Conservation (phyloP, 2,888 invertebrate species). For the Galerucella nymphaeae region DNA sequence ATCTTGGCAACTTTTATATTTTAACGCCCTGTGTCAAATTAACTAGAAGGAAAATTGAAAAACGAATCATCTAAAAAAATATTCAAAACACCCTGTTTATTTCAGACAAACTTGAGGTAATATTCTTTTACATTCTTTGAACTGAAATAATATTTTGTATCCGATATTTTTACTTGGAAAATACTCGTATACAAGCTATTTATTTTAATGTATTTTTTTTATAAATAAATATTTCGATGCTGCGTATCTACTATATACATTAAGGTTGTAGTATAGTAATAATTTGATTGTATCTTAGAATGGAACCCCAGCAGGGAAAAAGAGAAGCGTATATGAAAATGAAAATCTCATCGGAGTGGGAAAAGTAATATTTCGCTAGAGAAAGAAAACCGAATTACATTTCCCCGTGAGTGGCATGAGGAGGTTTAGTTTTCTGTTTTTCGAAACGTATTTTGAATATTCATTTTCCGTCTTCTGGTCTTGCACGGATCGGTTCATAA, state of each 20-base stretch:
- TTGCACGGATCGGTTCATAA: slow-evolving; percentile 6
- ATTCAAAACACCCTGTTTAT: no score
- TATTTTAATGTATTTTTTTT: slow-evolving; percentile 6
- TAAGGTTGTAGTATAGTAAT: slow-evolving; percentile 14
- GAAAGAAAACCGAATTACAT: slow-evolving; percentile 27
- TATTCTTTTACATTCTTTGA: background rate
- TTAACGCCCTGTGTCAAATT: no score
- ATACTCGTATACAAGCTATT: background rate
- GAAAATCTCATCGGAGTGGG: slow-evolving; percentile 23
- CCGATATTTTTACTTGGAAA: background rate
- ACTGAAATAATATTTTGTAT: background rate
- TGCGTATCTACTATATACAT: slow-evolving; percentile 3
- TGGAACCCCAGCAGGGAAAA: slow-evolving; percentile 23
- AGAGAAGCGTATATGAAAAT: slow-evolving; percentile 22
- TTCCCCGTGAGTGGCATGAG: slow-evolving; percentile 16
- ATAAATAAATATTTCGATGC: background rate
- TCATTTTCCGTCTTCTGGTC: slow-evolving; percentile 27
- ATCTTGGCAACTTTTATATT: no score
- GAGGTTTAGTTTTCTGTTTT: slow-evolving; percentile 30
- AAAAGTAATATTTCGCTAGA: slow-evolving; percentile 27
- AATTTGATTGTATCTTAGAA: slow-evolving; percentile 23
- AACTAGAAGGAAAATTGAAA: no score
- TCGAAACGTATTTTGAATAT: slow-evolving; percentile 26
- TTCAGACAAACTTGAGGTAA: no score
- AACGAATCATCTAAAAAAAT: no score